phyloP scores from a whole-genome alignment of 2,888 invertebrate genomes.

The Erebia aethiops region DNA sequence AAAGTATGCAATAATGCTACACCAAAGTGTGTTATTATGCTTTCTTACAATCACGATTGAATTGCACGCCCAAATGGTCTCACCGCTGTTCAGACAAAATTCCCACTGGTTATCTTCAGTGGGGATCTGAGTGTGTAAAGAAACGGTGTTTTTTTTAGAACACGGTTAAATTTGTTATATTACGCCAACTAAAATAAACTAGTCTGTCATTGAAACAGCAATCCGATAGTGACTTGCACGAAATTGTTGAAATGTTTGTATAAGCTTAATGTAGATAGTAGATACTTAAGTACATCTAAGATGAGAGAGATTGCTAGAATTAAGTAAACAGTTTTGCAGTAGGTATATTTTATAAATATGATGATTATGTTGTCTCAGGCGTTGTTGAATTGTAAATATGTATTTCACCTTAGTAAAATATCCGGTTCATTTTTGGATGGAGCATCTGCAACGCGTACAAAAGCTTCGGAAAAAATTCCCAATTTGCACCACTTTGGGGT shows the following conservation, averaged over 20 bases:
- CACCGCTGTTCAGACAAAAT: constrained; percentile 34
- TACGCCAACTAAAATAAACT: constrained; percentile 18
- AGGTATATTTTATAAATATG: too few species aligned
- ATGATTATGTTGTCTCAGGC: too few species aligned
- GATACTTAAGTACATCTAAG: background rate
- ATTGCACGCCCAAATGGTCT: constrained; percentile 40
- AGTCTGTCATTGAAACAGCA: constrained; percentile 14
- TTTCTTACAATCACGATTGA: constrained; percentile 38
- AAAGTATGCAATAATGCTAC: constrained; percentile 24
- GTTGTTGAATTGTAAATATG: background rate
- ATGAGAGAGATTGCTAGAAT: background rate
- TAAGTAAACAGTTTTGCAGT: too few species aligned
- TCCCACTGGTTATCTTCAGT: constrained; percentile 30
- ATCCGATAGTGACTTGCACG: constrained; percentile 10
- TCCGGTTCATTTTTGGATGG: background rate
- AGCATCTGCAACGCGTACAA: background rate
- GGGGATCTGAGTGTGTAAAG: constrained; percentile 11
- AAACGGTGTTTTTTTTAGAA: constrained; percentile 19
- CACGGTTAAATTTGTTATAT: constrained; percentile 16
- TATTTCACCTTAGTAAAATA: background rate
- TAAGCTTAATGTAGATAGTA: background rate
- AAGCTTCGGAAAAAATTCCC: background rate
- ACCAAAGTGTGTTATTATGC: constrained; percentile 15
- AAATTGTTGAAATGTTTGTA: constrained; percentile 5
- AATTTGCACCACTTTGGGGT: background rate